These are phyloP conservation scores for Nycticorax nycticorax DNA, from an alignment of 2,113 vertebrate species.

Conservation along the genomic window DNA sequence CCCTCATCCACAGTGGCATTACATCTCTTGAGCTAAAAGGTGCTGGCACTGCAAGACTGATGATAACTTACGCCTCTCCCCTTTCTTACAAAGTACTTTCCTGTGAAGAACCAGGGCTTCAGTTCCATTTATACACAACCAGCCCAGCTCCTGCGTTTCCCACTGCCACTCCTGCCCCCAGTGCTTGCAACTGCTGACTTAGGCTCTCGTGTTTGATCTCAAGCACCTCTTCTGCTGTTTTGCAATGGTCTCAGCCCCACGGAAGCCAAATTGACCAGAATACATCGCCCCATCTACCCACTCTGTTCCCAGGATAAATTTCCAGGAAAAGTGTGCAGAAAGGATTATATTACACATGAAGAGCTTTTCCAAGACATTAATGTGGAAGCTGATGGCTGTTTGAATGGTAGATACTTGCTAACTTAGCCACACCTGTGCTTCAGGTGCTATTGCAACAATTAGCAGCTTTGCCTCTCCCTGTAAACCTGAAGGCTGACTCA, in stretches of 20 bases:
- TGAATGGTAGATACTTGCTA: background rate
- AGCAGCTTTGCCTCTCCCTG: background rate
- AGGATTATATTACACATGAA: background rate
- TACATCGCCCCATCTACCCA: background rate
- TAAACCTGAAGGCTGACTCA: background rate
- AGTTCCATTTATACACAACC: background rate
- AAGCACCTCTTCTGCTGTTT: background rate
- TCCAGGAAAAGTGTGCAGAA: background rate
- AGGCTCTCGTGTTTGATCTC: background rate
- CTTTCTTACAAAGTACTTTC: background rate
- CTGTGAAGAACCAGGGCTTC: background rate
- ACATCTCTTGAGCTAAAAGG: background rate
- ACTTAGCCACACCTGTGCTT: background rate
- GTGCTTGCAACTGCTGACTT: background rate
- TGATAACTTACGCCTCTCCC: fast-evolving
- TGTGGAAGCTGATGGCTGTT: background rate
- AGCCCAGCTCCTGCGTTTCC: background rate
- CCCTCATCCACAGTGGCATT: background rate
- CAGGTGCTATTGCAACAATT: background rate
- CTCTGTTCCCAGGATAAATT: background rate
- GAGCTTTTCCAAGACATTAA: background rate
- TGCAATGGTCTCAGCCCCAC: background rate
- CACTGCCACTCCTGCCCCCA: background rate
- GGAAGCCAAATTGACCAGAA: background rate
- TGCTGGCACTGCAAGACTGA: background rate